phyloP scores from a whole-genome alignment of 2,113 vertebrate species.

The Neomonachus schauinslandi region DNA sequence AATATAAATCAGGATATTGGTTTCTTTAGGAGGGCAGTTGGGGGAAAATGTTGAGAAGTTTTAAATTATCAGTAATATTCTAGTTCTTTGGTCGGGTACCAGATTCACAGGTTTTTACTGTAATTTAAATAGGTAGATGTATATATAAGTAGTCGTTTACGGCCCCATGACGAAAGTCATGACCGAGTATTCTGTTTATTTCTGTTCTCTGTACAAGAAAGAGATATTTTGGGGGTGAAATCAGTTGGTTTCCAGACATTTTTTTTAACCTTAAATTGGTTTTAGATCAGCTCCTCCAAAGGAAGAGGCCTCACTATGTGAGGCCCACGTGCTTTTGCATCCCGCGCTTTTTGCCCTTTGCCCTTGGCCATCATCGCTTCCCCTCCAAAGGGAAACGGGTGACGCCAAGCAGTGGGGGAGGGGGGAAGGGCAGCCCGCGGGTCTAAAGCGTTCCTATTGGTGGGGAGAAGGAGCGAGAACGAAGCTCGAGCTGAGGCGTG shows the following conservation, averaged over 20 bases:
- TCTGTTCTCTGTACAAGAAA: not conserved
- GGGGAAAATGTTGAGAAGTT: slow-evolving; percentile 3
- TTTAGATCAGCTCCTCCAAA: not conserved
- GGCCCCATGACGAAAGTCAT: not conserved
- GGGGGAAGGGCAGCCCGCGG: not conserved
- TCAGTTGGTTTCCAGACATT: not conserved
- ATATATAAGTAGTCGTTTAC: not conserved
- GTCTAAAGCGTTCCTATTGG: slow-evolving; percentile 6
- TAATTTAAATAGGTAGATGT: not conserved
- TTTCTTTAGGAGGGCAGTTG: not conserved
- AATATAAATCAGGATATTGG: not conserved
- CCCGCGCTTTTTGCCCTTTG: slow-evolving; percentile 64
- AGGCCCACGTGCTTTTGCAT: slow-evolving; percentile 51
- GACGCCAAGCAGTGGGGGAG: not conserved
- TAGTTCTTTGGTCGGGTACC: not conserved
- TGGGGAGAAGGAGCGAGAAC: not conserved
- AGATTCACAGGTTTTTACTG: not conserved
- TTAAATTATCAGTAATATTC: slow-evolving; percentile 11
- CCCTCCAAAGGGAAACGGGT: not conserved
- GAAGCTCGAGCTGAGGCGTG: not conserved
- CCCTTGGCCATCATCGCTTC: not conserved
- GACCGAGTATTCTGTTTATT: not conserved
- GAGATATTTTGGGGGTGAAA: not conserved
- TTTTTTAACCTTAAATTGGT: not conserved
- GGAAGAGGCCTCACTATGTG: not conserved